A percentile compares a stretch with the other conserved stretches of the same genome.
Conservation (phyloP, 2,113 vertebrate genomes). For the Rhinichthys klamathensis region DNA sequence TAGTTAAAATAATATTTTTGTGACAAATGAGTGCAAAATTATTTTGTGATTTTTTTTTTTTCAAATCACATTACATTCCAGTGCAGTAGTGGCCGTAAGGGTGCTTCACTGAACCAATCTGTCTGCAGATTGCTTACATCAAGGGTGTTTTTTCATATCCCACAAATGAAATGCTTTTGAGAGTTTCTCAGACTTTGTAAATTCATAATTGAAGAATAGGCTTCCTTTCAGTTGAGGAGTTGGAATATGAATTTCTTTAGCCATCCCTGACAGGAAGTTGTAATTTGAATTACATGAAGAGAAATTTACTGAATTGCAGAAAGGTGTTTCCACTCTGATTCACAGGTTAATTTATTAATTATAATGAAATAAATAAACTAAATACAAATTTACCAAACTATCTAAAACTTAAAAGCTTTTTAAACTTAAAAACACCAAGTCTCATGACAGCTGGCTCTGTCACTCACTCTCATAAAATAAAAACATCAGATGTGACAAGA, state of each 20-base stretch:
- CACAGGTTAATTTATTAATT: not conserved
- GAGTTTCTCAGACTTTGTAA: not conserved
- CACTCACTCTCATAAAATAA: not conserved
- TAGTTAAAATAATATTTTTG: not conserved
- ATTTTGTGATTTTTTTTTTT: not conserved
- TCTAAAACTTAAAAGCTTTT: not conserved
- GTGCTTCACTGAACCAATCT: not conserved
- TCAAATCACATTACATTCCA: not conserved
- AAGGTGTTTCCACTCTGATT: not conserved
- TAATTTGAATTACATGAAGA: not conserved
- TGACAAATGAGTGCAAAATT: not conserved
- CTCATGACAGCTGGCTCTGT: not conserved
- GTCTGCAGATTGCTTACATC: not conserved
- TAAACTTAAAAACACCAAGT: not conserved
- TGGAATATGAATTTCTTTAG: not conserved
- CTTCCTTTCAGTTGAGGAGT: not conserved
- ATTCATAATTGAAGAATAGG: not conserved
- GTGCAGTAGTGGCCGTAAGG: not conserved
- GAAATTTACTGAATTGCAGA: not conserved
- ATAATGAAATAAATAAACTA: not conserved
- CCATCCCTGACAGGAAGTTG: not conserved
- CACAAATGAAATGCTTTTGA: not conserved
- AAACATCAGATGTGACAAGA: slow-evolving; percentile 5
- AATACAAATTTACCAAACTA: not conserved
- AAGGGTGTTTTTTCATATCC: not conserved